Percentiles rank a stretch among this genome's conserved stretches.
Conservation (phyloP, 2,113 vertebrate species). For the Aplodontia rufa region DNA sequence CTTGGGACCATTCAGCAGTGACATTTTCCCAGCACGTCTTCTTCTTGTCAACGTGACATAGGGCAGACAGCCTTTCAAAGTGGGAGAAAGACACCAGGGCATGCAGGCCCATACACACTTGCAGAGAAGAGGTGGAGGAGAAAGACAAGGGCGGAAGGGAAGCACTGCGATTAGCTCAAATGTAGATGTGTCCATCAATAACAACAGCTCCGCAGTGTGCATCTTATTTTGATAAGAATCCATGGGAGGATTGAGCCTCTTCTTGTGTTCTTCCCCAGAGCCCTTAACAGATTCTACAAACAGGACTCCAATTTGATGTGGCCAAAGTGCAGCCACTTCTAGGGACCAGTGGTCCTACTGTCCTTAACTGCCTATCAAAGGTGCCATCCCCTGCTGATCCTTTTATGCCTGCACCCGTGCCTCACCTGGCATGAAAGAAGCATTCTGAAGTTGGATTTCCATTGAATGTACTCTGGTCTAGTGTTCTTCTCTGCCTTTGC, state of each 20-base stretch:
- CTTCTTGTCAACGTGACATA: slow-evolving; percentile 64
- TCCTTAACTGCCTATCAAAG: neutral
- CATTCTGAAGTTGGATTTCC: neutral
- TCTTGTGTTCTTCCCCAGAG: neutral
- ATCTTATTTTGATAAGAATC: neutral
- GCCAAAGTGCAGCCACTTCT: neutral
- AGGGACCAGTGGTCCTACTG: neutral
- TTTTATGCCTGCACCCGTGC: neutral
- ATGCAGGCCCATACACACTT: fast-evolving
- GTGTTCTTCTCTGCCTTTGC: neutral
- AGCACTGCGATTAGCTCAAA: neutral
- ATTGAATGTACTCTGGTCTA: neutral
- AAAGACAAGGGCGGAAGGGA: neutral
- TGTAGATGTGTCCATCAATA: neutral
- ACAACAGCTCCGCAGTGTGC: neutral
- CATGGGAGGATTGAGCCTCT: neutral
- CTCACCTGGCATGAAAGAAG: neutral
- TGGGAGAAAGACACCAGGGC: neutral
- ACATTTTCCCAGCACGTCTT: slow-evolving; percentile 59
- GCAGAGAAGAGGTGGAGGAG: neutral
- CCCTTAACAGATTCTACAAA: neutral
- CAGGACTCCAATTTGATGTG: neutral
- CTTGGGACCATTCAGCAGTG: slow-evolving; percentile 50
- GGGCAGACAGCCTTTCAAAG: slow-evolving; percentile 53
- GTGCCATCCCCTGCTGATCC: too few relatives aligned